A percentile compares a stretch with the other conserved stretches of the same genome.
Evolutionary conservation across 2,888 invertebrate species (phyloP).

Genomic region (Apotomis betuletana): DNA sequence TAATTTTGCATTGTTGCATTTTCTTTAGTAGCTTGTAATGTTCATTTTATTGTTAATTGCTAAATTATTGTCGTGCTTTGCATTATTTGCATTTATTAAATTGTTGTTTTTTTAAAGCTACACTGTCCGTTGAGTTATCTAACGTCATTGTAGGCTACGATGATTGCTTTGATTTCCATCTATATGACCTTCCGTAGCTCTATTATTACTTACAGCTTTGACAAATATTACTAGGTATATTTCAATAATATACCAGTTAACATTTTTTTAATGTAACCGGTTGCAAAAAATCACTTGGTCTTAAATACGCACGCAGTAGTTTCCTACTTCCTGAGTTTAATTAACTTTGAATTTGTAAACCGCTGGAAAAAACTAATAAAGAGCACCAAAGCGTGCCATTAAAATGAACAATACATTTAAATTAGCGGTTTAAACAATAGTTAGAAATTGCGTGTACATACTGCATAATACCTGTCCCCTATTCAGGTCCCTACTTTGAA

Average conservation of each 20-base stretch:
- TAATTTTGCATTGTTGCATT: slow-evolving; percentile 29
- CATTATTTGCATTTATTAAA: neutral
- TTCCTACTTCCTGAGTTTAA: slow-evolving; percentile 12
- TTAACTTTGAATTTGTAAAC: slow-evolving; percentile 8
- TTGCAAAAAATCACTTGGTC: neutral
- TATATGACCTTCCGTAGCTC: no score
- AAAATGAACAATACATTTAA: slow-evolving; percentile 17
- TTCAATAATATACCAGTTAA: no score
- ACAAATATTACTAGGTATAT: no score
- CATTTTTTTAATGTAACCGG: no score
- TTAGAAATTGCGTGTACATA: slow-evolving; percentile 16
- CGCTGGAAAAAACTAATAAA: slow-evolving; percentile 9
- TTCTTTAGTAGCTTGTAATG: slow-evolving; percentile 12
- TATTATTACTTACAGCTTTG: no score
- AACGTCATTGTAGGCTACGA: no score
- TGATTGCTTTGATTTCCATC: no score
- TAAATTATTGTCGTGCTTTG: slow-evolving; percentile 11
- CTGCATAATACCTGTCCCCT: slow-evolving; percentile 1
- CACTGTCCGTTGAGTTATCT: no score
- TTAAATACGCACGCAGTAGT: neutral
- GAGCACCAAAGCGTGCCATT: slow-evolving; percentile 21
- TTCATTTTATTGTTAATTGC: slow-evolving; percentile 29
- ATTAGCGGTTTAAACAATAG: slow-evolving; percentile 30
- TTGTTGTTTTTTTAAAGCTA: neutral
- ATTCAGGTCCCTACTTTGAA: slow-evolving; percentile 57